A percentile compares a stretch with the other conserved stretches of the same genome.
Evolutionary conservation across 1,140 invertebrate genomes (phyloP).

Genomic region (Manduca sexta): DNA sequence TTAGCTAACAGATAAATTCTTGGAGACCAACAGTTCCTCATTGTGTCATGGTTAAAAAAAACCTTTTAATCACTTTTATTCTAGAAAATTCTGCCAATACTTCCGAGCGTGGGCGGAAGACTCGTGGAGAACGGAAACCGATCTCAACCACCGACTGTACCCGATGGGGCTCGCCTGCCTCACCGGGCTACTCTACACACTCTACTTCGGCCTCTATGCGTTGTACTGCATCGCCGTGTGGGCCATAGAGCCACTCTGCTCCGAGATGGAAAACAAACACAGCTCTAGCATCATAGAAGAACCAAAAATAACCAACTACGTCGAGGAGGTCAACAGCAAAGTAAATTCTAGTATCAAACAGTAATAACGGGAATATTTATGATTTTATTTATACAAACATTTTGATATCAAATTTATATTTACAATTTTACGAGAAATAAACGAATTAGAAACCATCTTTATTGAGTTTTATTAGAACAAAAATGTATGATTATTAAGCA

Average conservation of each 20-base stretch:
- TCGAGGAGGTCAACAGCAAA: slow-evolving; percentile 21
- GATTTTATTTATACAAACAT: not conserved
- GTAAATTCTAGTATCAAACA: slow-evolving; percentile 14
- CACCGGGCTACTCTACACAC: slow-evolving; percentile 31
- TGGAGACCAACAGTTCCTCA: no score
- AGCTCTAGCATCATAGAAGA: not conserved
- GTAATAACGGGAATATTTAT: not conserved
- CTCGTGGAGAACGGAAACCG: slow-evolving; percentile 25
- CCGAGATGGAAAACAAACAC: slow-evolving; percentile 19
- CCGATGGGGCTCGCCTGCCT: slow-evolving; percentile 22
- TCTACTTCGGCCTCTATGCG: slow-evolving; percentile 30
- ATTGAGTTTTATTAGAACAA: no score
- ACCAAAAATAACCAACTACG: slow-evolving; percentile 26
- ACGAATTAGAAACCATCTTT: no score
- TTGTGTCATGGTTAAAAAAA: not conserved
- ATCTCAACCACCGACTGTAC: slow-evolving; percentile 10
- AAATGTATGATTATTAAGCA: no score
- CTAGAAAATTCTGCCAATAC: slow-evolving; percentile 39
- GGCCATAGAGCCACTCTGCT: slow-evolving; percentile 40
- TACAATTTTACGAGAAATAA: no score
- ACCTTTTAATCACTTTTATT: not conserved
- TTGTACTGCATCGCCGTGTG: slow-evolving; percentile 32
- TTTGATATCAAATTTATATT: no score
- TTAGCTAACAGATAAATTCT: no score
- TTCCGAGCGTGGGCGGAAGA: slow-evolving; percentile 39